Evolutionary conservation across 2,888 invertebrate genomes (phyloP).

Genomic region (Pterobdella sp.): DNA sequence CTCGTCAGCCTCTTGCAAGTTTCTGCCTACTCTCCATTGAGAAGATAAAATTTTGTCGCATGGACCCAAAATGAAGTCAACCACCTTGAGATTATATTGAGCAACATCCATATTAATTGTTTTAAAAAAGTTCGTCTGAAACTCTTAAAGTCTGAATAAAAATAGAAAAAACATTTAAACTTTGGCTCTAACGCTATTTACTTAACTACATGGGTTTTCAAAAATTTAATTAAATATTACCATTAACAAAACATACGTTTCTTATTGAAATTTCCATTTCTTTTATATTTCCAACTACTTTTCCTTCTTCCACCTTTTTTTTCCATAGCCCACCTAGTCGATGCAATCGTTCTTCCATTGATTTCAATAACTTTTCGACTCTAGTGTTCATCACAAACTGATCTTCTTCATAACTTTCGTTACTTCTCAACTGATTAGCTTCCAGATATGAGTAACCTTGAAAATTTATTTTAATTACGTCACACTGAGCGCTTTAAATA

Average conservation of each 20-base stretch:
- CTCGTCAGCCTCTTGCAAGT: conserved; percentile 64
- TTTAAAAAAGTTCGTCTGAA: neutral
- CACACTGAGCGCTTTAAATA: no score
- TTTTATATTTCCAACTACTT: conserved; percentile 38
- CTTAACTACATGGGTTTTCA: no score
- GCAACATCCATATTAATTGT: neutral
- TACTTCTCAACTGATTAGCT: neutral
- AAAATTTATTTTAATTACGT: neutral
- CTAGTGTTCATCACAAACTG: conserved; percentile 35
- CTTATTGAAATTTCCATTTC: conserved; percentile 28
- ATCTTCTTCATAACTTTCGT: conserved; percentile 37
- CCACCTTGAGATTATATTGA: conserved; percentile 56
- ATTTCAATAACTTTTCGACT: conserved; percentile 43
- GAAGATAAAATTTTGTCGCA: conserved; percentile 67
- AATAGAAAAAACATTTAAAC: no score
- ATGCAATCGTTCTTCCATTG: conserved; percentile 45
- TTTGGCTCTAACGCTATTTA: no score
- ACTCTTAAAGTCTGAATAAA: neutral
- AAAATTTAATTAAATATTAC: no score
- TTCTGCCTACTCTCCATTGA: conserved; percentile 62
- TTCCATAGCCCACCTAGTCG: conserved; percentile 42
- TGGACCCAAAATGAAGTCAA: conserved; percentile 69
- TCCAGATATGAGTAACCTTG: neutral
- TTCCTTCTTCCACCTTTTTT: conserved; percentile 39
- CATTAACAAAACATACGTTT: neutral